phyloP scores from a whole-genome alignment of 2,888 invertebrate species.

The Micoletzkya japonica region DNA sequence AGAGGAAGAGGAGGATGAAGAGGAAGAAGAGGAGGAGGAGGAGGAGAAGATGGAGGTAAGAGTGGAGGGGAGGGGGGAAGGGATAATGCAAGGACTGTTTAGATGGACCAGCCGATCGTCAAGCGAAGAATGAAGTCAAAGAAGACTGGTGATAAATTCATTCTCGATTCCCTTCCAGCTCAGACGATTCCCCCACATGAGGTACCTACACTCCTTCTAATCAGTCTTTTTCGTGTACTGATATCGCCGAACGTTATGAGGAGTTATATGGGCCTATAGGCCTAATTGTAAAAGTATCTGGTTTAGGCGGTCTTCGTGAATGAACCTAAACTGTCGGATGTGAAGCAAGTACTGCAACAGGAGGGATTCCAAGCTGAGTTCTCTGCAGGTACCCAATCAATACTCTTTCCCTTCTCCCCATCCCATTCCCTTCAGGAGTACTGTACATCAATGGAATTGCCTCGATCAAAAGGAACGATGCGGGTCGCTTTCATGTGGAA shows the following conservation, averaged over 20 bases:
- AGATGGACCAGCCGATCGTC: constrained; percentile 29
- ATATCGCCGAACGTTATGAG: background rate
- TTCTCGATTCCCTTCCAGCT: constrained; percentile 52
- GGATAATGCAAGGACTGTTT: background rate
- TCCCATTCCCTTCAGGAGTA: constrained; percentile 87
- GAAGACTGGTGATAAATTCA: constrained; percentile 45
- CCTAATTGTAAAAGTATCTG: constrained; percentile 36
- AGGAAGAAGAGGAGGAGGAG: constrained; percentile 6
- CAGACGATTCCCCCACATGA: constrained; percentile 66
- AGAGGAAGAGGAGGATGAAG: background rate
- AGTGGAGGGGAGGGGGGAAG: no score
- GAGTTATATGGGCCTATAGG: constrained; percentile 23
- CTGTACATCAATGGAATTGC: constrained; percentile 79
- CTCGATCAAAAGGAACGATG: constrained; percentile 77
- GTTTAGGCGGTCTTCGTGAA: constrained; percentile 85
- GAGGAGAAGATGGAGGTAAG: constrained; percentile 21
- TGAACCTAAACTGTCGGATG: constrained; percentile 87
- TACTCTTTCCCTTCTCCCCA: no score
- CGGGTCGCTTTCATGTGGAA: constrained; percentile 87
- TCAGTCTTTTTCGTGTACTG: background rate
- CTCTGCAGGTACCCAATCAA: constrained; percentile 12
- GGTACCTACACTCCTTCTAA: constrained; percentile 63
- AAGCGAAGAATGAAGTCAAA: constrained; percentile 29
- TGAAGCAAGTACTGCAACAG: constrained; percentile 73
- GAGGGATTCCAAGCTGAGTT: constrained; percentile 56